Conservation (phyloP, 2,888 invertebrate species). For the Ophioninae sp. region DNA sequence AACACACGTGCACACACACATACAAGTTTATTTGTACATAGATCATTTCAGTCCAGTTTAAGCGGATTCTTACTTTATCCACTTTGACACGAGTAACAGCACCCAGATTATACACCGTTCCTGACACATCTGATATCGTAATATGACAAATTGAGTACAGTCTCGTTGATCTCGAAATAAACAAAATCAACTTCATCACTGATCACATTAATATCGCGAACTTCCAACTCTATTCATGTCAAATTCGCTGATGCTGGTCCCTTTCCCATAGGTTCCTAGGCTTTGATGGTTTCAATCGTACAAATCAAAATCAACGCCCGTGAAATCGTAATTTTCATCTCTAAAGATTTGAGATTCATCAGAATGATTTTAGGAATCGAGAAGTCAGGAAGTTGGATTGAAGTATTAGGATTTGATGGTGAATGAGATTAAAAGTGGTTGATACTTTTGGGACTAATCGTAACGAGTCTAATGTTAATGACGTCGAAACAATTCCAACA, state of each 20-base stretch:
- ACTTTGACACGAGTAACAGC: not conserved
- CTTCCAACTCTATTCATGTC: not conserved
- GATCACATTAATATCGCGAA: not conserved
- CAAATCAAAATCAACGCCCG: too few relatives aligned
- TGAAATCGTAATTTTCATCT: not conserved
- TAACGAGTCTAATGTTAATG: too few relatives aligned
- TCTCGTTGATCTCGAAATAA: not conserved
- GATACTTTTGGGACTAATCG: too few relatives aligned
- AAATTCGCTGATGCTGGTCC: too few relatives aligned
- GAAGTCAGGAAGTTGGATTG: not conserved
- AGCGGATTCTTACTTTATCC: not conserved
- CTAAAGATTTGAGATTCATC: not conserved
- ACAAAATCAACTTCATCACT: not conserved
- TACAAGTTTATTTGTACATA: conserved; percentile 3
- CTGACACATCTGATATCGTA: conserved; percentile 18
- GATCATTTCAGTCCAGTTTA: conserved; percentile 17
- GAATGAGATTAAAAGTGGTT: too few relatives aligned
- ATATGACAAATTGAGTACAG: conserved; percentile 1
- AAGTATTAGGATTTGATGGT: not conserved
- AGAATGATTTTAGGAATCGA: not conserved
- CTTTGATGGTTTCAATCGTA: too few relatives aligned
- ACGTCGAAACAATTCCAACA: too few relatives aligned
- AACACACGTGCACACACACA: not conserved
- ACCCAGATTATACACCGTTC: not conserved
- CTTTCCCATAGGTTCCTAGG: too few relatives aligned